These are phyloP conservation scores for Calycopis cecrops DNA, from an alignment of 1,140 invertebrate species.

Conservation along the genomic window DNA sequence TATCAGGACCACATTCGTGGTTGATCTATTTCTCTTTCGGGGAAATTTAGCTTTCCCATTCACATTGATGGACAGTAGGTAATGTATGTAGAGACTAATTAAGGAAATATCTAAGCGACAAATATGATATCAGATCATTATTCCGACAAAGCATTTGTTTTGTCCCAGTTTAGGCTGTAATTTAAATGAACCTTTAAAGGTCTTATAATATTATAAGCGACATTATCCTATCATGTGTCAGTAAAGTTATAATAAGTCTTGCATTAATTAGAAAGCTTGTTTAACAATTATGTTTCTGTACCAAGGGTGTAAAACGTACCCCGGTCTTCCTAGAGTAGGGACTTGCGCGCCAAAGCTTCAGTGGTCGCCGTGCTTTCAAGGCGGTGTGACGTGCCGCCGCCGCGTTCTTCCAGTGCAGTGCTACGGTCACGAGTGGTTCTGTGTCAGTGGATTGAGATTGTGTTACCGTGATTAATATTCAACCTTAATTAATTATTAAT, in stretches of 20 bases:
- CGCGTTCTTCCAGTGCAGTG: constrained; percentile 52
- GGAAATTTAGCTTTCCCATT: too few relatives aligned
- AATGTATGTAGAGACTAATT: too few relatives aligned
- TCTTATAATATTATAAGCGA: neutral
- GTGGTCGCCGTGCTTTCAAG: constrained; percentile 47
- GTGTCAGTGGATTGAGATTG: constrained; percentile 40
- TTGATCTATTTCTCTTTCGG: too few relatives aligned
- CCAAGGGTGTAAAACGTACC: constrained; percentile 15
- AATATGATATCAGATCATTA: too few relatives aligned
- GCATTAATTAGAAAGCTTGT: constrained; percentile 7
- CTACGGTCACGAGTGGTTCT: constrained; percentile 15
- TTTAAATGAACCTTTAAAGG: neutral
- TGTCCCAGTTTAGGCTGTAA: too few relatives aligned
- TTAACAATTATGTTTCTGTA: constrained; percentile 7
- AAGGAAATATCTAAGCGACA: too few relatives aligned
- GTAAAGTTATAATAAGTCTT: neutral
- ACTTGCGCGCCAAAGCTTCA: constrained; percentile 53
- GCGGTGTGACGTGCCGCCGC: constrained; percentile 33
- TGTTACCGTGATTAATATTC: constrained; percentile 28
- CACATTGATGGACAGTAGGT: too few relatives aligned
- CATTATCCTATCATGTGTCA: neutral
- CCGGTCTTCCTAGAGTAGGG: constrained; percentile 19
- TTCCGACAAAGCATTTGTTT: too few relatives aligned
- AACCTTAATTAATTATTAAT: constrained; percentile 5
- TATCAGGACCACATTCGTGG: too few relatives aligned